Conservation (phyloP, 2,888 invertebrate species). For the Drosophila austrosaltans region DNA sequence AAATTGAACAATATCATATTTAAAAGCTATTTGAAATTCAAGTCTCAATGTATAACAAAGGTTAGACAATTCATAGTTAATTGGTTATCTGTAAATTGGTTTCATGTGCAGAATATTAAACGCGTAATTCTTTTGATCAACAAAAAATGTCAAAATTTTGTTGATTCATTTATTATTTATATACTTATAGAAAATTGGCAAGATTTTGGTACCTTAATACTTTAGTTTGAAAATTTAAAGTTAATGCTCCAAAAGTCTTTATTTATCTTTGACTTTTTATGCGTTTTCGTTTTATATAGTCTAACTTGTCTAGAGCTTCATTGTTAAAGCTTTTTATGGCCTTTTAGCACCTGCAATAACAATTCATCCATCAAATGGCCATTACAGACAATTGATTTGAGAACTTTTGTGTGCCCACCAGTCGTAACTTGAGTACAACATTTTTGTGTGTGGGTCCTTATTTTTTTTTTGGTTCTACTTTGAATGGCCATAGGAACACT, state of each 20-base stretch:
- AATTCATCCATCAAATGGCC: constrained; percentile 25
- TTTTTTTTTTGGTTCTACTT: not conserved
- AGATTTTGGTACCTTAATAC: not conserved
- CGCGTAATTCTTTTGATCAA: constrained; percentile 7
- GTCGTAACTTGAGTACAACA: not conserved
- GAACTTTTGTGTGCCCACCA: constrained; percentile 11
- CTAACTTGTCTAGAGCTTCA: constrained; percentile 1
- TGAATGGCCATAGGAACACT: constrained; percentile 3
- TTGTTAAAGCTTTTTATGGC: constrained; percentile 9
- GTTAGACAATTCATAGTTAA: constrained; percentile 16
- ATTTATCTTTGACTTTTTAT: constrained; percentile 12
- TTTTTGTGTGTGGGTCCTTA: not conserved
- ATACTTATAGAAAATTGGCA: not conserved
- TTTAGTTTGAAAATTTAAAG: not conserved
- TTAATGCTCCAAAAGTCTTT: not conserved
- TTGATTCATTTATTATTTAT: not conserved
- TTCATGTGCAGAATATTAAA: constrained; percentile 19
- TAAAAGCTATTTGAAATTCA: constrained; percentile 12
- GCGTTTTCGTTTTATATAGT: not conserved
- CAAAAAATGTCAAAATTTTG: not conserved
- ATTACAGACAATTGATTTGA: constrained; percentile 40
- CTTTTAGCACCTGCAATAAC: constrained; percentile 28
- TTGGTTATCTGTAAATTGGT: constrained; percentile 28
- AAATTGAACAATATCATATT: constrained; percentile 9
- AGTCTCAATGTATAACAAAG: constrained; percentile 9